Evolutionary conservation across 2,797 vertebrate genomes (phyloP).

Genomic region (Sebastes trivittatus): DNA sequence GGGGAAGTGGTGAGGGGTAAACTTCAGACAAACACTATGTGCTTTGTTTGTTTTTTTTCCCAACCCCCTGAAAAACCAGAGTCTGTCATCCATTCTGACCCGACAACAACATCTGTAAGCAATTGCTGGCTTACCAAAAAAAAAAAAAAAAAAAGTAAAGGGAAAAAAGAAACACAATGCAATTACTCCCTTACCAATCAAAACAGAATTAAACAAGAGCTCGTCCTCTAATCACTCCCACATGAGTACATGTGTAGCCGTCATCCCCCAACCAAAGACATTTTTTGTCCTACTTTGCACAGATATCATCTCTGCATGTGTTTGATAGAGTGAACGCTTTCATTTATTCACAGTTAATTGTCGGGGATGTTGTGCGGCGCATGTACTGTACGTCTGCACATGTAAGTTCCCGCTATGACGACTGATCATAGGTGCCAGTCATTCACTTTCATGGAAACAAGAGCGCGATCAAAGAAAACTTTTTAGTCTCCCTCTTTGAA

Average conservation of each 20-base stretch:
- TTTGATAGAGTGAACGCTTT: constrained; percentile 50
- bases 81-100: constrained; percentile 76
- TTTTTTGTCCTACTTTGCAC: constrained; percentile 55
- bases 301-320: constrained; percentile 59
- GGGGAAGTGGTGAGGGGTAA: constrained; percentile 75
- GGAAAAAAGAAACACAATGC: constrained; percentile 59
- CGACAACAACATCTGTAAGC: constrained; percentile 83
- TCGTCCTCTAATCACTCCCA: constrained; percentile 80
- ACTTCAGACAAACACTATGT: constrained; percentile 81
- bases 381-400: constrained; percentile 5
- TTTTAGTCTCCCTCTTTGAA: constrained; percentile 20
- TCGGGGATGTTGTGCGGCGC: constrained; percentile 1
- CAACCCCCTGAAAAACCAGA: constrained; percentile 74
- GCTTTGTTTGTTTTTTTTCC: constrained; percentile 81
- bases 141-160: neutral
- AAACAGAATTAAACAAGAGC: constrained; percentile 80
- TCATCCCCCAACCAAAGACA: constrained; percentile 56
- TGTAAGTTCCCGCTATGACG: neutral
- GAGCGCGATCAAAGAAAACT: constrained; percentile 26
- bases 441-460: constrained; percentile 31
- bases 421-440: constrained; percentile 45
- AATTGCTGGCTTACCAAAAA: constrained; percentile 69
- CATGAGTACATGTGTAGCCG: constrained; percentile 66
- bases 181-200: constrained; percentile 78
- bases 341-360: constrained; percentile 39